These are phyloP conservation scores for Ptiloglossa arizonensis DNA, from an alignment of 1,140 invertebrate genomes.

Conservation along the genomic window DNA sequence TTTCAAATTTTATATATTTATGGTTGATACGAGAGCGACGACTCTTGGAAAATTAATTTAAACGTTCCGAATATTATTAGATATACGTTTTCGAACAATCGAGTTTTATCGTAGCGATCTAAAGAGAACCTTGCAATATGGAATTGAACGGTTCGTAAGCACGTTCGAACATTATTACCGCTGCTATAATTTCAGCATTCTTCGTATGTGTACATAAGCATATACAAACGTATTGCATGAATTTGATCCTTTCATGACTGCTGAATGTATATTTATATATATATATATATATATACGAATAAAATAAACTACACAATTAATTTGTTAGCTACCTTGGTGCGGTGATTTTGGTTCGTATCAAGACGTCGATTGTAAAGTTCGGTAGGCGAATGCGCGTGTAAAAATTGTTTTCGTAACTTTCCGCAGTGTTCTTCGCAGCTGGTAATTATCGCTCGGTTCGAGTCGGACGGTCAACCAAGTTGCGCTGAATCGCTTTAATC, in stretches of 20 bases:
- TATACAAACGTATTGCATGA: slow-evolving; percentile 43
- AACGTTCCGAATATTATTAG: slow-evolving; percentile 25
- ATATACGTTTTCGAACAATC: slow-evolving; percentile 15
- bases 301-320: slow-evolving; percentile 58
- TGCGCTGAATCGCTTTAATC: neutral
- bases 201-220: slow-evolving; percentile 46
- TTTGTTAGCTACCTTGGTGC: slow-evolving; percentile 14
- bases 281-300: slow-evolving; percentile 70
- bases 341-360: neutral
- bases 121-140: slow-evolving; percentile 33
- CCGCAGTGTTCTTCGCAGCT: neutral
- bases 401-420: neutral
- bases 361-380: too few relatives aligned
- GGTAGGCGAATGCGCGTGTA: neutral
- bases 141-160: slow-evolving; percentile 17
- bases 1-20: slow-evolving; percentile 32
- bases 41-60: slow-evolving; percentile 12
- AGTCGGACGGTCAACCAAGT: neutral
- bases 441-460: neutral
- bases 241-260: slow-evolving; percentile 58
- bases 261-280: slow-evolving; percentile 72
- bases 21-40: neutral
- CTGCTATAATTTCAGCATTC: slow-evolving; percentile 31
- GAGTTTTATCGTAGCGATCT: slow-evolving; percentile 45
- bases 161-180: slow-evolving; percentile 1